Evolutionary conservation across 1,140 invertebrate species (phyloP).

Genomic region (Cyphomyrmex costatus): DNA sequence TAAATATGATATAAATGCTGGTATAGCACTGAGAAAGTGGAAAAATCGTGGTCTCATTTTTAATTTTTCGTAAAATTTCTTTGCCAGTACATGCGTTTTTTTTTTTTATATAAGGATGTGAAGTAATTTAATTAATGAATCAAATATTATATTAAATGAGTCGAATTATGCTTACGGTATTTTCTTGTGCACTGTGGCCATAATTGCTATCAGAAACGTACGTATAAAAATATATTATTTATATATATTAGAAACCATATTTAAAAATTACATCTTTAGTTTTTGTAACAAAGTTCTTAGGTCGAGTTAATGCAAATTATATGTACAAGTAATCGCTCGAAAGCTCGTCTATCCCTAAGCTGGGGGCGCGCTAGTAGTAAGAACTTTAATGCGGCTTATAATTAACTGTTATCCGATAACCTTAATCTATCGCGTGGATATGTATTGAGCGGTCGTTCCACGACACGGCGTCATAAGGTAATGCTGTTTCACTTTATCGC

Average conservation of each 20-base stretch:
- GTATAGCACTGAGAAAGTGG: neutral
- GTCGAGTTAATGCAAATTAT: slow-evolving; percentile 5
- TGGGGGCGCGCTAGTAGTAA: neutral
- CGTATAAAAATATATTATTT: neutral
- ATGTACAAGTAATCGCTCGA: neutral
- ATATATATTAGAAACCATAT: neutral
- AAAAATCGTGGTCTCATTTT: neutral
- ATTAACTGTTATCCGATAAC: slow-evolving; percentile 53
- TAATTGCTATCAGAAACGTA: neutral
- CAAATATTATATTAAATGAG: neutral
- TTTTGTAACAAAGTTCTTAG: neutral
- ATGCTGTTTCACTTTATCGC: slow-evolving; percentile 37
- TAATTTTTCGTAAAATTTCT: neutral
- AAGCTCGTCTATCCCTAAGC: neutral
- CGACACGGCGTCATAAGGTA: slow-evolving; percentile 16
- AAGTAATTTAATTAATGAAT: slow-evolving; percentile 30
- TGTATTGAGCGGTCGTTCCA: slow-evolving; percentile 1
- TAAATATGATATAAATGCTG: neutral
- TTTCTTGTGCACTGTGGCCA: neutral
- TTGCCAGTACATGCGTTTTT: neutral
- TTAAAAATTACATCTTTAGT: neutral
- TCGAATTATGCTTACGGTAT: neutral
- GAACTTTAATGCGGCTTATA: slow-evolving; percentile 53
- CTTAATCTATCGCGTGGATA: slow-evolving; percentile 26
- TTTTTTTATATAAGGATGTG: neutral